phyloP scores from a whole-genome alignment of 2,797 vertebrate species.

The Podargus strigoides region DNA sequence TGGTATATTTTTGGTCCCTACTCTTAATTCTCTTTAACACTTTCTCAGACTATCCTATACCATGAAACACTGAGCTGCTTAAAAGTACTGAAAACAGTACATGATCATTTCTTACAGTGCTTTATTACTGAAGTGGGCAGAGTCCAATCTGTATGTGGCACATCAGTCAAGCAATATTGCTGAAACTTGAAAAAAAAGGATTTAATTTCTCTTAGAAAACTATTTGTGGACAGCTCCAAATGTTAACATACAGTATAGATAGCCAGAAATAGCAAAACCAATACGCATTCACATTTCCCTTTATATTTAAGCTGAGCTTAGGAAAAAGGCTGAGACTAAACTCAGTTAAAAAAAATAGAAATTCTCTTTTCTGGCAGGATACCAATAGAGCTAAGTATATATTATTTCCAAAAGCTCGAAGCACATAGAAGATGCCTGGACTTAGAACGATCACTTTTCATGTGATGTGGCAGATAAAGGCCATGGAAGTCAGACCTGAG shows the following conservation, averaged over 20 bases:
- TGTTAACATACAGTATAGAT: background rate
- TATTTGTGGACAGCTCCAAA: background rate
- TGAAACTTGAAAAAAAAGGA: background rate
- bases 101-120: background rate
- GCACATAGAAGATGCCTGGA: background rate
- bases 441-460: background rate
- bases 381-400: background rate
- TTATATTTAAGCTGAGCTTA: background rate
- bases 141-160: background rate
- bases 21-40: background rate
- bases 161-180: background rate
- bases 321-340: background rate
- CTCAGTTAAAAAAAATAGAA: background rate
- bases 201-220: background rate
- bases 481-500: background rate
- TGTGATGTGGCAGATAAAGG: background rate
- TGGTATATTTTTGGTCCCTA: background rate
- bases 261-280: background rate
- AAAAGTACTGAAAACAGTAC: background rate
- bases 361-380: background rate
- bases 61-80: background rate
- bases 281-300: background rate
- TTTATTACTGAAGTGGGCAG: background rate
- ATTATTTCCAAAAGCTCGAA: background rate
- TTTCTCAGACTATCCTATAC: background rate